These are phyloP conservation scores for Ooceraea biroi DNA, from an alignment of 1,140 invertebrate species.

Conservation along the genomic window DNA sequence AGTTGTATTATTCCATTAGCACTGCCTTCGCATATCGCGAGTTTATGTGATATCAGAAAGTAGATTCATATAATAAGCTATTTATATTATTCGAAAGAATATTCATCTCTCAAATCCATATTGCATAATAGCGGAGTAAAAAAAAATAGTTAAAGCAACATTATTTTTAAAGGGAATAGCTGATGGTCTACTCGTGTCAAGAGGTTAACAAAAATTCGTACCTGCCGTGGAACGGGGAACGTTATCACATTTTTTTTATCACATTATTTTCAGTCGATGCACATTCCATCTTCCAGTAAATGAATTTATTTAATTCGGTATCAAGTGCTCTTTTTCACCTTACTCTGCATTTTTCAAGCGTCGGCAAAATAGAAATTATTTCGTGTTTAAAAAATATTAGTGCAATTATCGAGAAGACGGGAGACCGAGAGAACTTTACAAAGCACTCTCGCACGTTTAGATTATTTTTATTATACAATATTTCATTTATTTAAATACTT, in stretches of 20 bases:
- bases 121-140: slow-evolving; percentile 23
- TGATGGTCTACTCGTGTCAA: slow-evolving; percentile 9
- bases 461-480: slow-evolving; percentile 20
- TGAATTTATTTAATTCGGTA: neutral
- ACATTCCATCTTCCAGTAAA: slow-evolving; percentile 6
- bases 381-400: neutral
- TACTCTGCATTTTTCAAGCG: neutral
- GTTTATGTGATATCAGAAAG: slow-evolving; percentile 61
- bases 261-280: neutral
- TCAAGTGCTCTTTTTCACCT: neutral
- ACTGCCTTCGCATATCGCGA: slow-evolving; percentile 63
- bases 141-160: slow-evolving; percentile 8
- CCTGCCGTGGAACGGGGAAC: neutral
- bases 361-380: slow-evolving; percentile 21
- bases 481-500: slow-evolving; percentile 26
- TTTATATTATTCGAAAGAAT: slow-evolving; percentile 26
- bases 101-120: slow-evolving; percentile 16
- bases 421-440: neutral
- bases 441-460: slow-evolving; percentile 19
- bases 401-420: neutral
- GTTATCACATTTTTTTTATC: slow-evolving; percentile 12
- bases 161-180: slow-evolving; percentile 9
- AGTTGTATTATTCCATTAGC: slow-evolving; percentile 59
- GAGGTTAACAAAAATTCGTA: slow-evolving; percentile 1
- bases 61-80: slow-evolving; percentile 23